phyloP scores from a whole-genome alignment of 2,888 invertebrate genomes.

The Reticulitermes lucifugus region DNA sequence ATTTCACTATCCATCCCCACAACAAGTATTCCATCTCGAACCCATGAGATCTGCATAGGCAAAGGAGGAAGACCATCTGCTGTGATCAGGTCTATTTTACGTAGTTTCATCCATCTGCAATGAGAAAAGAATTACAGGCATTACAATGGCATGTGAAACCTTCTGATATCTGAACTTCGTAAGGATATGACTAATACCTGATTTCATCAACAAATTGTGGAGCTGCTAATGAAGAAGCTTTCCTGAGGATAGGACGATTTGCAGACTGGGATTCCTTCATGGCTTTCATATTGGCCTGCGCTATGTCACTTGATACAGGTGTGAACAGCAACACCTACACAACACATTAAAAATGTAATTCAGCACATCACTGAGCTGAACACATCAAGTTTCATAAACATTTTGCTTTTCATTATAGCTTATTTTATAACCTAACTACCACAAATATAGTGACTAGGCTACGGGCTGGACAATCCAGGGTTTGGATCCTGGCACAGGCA shows the following conservation, averaged over 20 bases:
- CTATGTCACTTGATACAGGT: conserved; percentile 93
- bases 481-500: no score
- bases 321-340: conserved; percentile 86
- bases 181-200: conserved; percentile 62
- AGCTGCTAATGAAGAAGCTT: conserved; percentile 91
- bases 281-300: conserved; percentile 92
- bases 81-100: conserved; percentile 90
- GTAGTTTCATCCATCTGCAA: conserved; percentile 89
- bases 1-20: conserved; percentile 99
- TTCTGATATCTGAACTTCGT: not conserved
- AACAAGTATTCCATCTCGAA: conserved; percentile 95
- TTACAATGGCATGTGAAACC: not conserved
- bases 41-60: conserved; percentile 99
- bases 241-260: conserved; percentile 86
- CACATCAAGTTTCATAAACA: not conserved
- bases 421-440: no score
- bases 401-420: no score
- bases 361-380: not conserved
- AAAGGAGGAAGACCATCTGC: conserved; percentile 96
- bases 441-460: no score
- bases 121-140: conserved; percentile 10
- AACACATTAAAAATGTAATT: not conserved
- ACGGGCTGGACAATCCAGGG: no score
- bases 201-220: conserved; percentile 93
- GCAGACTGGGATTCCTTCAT: conserved; percentile 89